Conservation (phyloP, 2,888 invertebrate genomes). For the Tromatobia lineatoria region DNA sequence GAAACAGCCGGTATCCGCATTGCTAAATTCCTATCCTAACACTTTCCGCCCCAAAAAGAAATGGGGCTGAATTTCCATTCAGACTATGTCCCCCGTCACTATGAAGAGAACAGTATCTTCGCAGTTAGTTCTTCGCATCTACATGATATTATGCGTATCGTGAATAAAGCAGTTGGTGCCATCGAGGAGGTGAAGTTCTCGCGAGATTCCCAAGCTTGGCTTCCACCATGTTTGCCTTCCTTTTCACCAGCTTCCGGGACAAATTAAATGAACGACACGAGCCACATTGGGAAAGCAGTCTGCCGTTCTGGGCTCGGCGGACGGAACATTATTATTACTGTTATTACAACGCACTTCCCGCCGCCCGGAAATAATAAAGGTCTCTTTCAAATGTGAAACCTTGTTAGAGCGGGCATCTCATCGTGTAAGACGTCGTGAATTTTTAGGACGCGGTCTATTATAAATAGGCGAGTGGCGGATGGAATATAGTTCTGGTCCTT, state of each 20-base stretch:
- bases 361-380: slow-evolving; percentile 48
- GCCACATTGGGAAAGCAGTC: slow-evolving; percentile 29
- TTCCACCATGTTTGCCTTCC: not conserved
- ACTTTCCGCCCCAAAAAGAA: slow-evolving; percentile 69
- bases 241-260: slow-evolving; percentile 43
- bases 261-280: slow-evolving; percentile 58
- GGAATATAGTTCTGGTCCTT: slow-evolving; percentile 19
- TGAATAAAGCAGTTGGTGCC: slow-evolving; percentile 72
- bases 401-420: slow-evolving; percentile 36
- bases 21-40: slow-evolving; percentile 74
- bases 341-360: slow-evolving; percentile 51
- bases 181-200: slow-evolving; percentile 44
- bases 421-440: slow-evolving; percentile 46
- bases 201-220: slow-evolving; percentile 52
- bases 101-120: slow-evolving; percentile 26
- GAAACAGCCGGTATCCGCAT: slow-evolving; percentile 65
- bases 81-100: slow-evolving; percentile 34
- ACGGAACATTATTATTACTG: slow-evolving; percentile 57
- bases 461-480: slow-evolving; percentile 33
- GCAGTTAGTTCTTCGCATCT: slow-evolving; percentile 70
- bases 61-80: slow-evolving; percentile 77
- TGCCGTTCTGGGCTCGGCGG: slow-evolving; percentile 8
- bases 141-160: slow-evolving; percentile 77
- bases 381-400: slow-evolving; percentile 36
- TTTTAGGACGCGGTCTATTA: not conserved